Conservation (phyloP, 2,113 vertebrate species). For the Nothocercus nigrocapillus region DNA sequence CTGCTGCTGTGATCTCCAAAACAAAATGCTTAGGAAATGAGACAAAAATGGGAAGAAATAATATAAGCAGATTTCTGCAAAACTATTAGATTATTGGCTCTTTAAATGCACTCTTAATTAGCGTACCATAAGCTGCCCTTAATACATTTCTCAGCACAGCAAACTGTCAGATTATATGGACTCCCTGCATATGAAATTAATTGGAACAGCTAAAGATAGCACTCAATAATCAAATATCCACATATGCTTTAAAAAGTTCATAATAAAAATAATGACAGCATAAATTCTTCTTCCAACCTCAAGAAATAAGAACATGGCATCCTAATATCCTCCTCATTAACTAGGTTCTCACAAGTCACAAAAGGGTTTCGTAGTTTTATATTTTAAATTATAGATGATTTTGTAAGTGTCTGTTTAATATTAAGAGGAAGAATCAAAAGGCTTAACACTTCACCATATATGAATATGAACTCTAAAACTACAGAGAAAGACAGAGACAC, state of each 20-base stretch:
- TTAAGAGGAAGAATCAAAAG: background rate
- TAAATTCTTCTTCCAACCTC: background rate
- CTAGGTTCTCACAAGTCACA: background rate
- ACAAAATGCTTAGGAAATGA: background rate
- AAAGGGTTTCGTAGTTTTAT: background rate
- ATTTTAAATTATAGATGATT: background rate
- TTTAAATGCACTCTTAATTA: slow-evolving; percentile 45
- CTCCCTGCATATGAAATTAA: slow-evolving; percentile 20
- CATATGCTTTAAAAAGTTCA: background rate
- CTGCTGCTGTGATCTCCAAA: background rate
- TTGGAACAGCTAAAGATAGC: slow-evolving; percentile 30
- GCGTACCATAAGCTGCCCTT: background rate
- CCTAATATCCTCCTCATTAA: background rate
- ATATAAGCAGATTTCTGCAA: background rate
- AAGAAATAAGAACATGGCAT: background rate
- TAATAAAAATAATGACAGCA: background rate
- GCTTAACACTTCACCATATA: background rate
- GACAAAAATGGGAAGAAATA: background rate
- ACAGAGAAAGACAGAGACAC: accelerated
- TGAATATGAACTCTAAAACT: background rate
- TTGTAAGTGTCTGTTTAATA: background rate
- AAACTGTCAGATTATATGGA: slow-evolving; percentile 22
- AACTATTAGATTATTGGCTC: background rate
- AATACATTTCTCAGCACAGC: background rate
- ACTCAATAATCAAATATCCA: slow-evolving; percentile 4